A percentile compares a stretch with the other conserved stretches of the same genome.
Conservation (phyloP, 2,888 invertebrate genomes). For the Julus scandinavius region DNA sequence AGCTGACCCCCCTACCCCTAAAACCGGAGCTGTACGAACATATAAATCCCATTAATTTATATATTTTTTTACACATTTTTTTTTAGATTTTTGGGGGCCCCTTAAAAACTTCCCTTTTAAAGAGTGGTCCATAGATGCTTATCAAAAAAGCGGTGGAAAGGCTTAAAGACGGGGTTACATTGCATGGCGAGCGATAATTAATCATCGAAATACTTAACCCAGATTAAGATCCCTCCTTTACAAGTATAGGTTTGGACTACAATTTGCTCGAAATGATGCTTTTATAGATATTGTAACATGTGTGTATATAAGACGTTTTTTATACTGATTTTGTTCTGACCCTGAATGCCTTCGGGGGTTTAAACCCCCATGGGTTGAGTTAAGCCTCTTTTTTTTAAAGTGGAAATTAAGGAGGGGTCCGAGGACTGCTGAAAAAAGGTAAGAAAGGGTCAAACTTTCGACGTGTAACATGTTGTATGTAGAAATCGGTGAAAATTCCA, state of each 20-base stretch:
- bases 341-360: too few species aligned
- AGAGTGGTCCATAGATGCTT: slow-evolving; percentile 21
- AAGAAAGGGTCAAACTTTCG: background rate
- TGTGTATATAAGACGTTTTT: background rate
- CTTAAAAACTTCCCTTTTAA: background rate
- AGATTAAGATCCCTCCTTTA: slow-evolving; percentile 19
- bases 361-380: background rate
- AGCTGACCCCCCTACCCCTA: too few species aligned
- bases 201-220: slow-evolving; percentile 39
- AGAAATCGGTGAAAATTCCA: too few species aligned
- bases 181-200: background rate
- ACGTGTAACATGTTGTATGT: too few species aligned
- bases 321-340: background rate
- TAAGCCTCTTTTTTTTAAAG: background rate
- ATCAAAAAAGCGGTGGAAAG: background rate
- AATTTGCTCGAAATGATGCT: slow-evolving; percentile 36
- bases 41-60: background rate
- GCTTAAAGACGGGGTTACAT: background rate
- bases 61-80: slow-evolving; percentile 6
- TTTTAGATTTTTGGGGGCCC: background rate
- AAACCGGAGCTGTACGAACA: too few species aligned
- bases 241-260: background rate
- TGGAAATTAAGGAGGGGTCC: slow-evolving; percentile 30
- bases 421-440: background rate
- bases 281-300: background rate